phyloP scores from a whole-genome alignment of 1,140 invertebrate species.

The Cepaea nemoralis region DNA sequence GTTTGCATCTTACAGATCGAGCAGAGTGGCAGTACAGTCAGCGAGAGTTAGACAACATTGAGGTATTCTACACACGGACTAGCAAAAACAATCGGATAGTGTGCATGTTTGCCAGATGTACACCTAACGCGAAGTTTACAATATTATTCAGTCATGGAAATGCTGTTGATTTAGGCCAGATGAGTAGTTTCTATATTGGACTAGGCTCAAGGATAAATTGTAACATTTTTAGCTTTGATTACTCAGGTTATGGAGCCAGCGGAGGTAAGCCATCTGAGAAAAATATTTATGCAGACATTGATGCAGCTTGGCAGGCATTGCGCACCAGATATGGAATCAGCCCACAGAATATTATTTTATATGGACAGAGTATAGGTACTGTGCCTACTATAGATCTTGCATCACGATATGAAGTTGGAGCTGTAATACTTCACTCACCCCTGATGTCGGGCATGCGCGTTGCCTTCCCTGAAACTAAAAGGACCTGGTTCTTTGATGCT shows the following conservation, averaged over 20 bases:
- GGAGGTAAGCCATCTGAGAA: slow-evolving; percentile 96
- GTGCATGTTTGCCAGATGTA: slow-evolving; percentile 95
- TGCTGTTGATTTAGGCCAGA: slow-evolving; percentile 80
- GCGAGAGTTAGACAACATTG: slow-evolving; percentile 94
- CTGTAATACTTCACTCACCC: slow-evolving; percentile 97
- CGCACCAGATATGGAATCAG: slow-evolving; percentile 90
- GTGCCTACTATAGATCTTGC: slow-evolving; percentile 96
- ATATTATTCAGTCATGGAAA: slow-evolving; percentile 95
- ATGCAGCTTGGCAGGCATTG: slow-evolving; percentile 96
- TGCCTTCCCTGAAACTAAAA: slow-evolving; percentile 96
- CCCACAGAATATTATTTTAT: slow-evolving; percentile 97
- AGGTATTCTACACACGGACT: slow-evolving; percentile 77
- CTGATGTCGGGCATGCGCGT: slow-evolving; percentile 98
- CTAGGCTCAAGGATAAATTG: slow-evolving; percentile 95
- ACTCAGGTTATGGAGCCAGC: slow-evolving; percentile 84
- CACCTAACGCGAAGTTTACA: slow-evolving; percentile 92
- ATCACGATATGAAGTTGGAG: slow-evolving; percentile 95
- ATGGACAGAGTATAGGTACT: slow-evolving; percentile 89
- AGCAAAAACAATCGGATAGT: slow-evolving; percentile 86
- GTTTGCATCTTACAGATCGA: slow-evolving; percentile 87
- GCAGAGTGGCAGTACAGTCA: slow-evolving; percentile 99
- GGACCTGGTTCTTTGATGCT: slow-evolving; percentile 99
- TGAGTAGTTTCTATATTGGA: slow-evolving; percentile 99
- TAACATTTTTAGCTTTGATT: slow-evolving; percentile 99
- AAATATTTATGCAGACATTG: slow-evolving; percentile 98